Conservation (phyloP, 2,797 vertebrate species). For the Anolis apletophallus region DNA sequence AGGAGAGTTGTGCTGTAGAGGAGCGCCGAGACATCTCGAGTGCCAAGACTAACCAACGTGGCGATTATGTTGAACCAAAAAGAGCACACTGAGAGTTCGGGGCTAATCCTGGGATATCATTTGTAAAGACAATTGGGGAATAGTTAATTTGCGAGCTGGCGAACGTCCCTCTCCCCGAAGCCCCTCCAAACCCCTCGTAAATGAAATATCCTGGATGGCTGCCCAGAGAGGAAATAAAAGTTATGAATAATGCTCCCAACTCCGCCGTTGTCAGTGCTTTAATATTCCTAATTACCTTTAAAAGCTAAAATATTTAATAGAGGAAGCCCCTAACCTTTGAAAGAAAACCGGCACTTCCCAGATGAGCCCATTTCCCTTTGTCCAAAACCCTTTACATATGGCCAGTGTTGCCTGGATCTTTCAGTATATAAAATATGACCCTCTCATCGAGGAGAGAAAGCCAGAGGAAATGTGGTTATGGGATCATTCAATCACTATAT, state of each 20-base stretch:
- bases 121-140: conserved; percentile 86
- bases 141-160: conserved; percentile 99
- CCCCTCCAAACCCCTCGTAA: conserved; percentile 91
- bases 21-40: conserved; percentile 48
- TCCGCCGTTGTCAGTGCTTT: conserved; percentile 94
- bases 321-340: conserved; percentile 73
- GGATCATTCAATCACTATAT: no score
- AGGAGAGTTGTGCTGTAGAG: conserved; percentile 26
- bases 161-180: conserved; percentile 87
- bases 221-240: conserved; percentile 96
- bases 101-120: conserved; percentile 79
- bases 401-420: background rate
- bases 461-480: background rate
- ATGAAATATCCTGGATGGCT: conserved; percentile 95
- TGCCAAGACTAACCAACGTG: conserved; percentile 56
- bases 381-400: background rate
- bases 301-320: conserved; percentile 83
- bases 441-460: background rate
- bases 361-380: conserved; percentile 73
- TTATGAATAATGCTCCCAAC: conserved; percentile 98
- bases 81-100: conserved; percentile 75
- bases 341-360: conserved; percentile 69
- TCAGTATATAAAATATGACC: background rate
- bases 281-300: conserved; percentile 93
- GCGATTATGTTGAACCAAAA: conserved; percentile 76